Base-by-base conservation (phyloP, 2,888 invertebrate genomes). In the Oxycera nigricornis region DNA sequence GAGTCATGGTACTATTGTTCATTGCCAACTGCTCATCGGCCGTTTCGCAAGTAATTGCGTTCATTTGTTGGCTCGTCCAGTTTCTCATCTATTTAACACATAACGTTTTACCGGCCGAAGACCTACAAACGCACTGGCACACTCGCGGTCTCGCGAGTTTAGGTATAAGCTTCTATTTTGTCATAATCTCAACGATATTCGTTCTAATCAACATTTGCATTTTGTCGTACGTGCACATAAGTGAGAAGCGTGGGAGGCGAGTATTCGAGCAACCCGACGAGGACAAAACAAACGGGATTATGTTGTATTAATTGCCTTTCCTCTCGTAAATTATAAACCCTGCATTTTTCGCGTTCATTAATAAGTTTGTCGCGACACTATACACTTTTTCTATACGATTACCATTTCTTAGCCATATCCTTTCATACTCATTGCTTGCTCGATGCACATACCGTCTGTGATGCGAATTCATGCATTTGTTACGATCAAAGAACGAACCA, bases 1-100 rank as follows among this genome's bases (percentile, higher is more conserved):
- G 82, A 24, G 83, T 82, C 11, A 83, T 85, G 83, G 75, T 83
- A 11, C 76, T 86, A 2, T 77, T 86, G 1, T 78, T 86, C 65
- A 80, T 82, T 1, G 81, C 85, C 7, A 86, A 86, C 77, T 80
- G 83, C 11, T 81, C 83, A 0, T 81, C 85, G 91, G 96, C 93
- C 78, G 81, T 92, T 28, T 91, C 92, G 80, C 91, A 93, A 81
- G 82, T 93, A 31, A 88, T 91, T 26, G 93, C 94, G 11, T 89
- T 94, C 77, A 87, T 91, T 30, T 90, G 94, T 74, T 97, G 95
- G 95, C 86, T 94, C 77, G 90, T 91, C 30, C 94, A 96, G 85
- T 97, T 92, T 86, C 92, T 91, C 83, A 87, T 92, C 59, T 91
- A 92, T 82, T 88, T 96, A 70, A 92, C 91, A 80, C 88, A 91